Percentiles rank a stretch among this genome's conserved stretches.
Conservation (phyloP, 1,140 invertebrate genomes). For the Lamellibrachia luymesi region DNA sequence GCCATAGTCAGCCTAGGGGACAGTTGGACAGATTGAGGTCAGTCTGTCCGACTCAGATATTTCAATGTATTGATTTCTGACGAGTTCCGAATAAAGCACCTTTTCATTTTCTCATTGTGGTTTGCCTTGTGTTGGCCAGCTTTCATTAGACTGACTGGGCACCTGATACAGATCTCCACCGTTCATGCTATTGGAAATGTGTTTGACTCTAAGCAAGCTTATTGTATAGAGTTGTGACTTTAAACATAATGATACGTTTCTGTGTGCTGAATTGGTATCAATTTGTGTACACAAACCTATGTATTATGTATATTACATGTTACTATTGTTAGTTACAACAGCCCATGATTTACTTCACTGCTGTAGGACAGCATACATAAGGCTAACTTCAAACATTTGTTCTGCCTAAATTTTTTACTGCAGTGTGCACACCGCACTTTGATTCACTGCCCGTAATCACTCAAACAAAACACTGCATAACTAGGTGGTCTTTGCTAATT, state of each 20-base stretch:
- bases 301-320: too few species aligned
- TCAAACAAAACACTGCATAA: not conserved
- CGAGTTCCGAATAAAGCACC: not conserved
- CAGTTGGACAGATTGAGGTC: constrained; percentile 13
- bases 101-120: not conserved
- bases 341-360: too few species aligned
- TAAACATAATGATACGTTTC: too few species aligned
- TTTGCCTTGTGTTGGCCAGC: not conserved
- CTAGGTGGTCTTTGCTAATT: not conserved
- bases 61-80: not conserved
- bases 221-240: too few species aligned
- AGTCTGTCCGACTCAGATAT: constrained; percentile 6
- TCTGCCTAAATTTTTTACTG: not conserved
- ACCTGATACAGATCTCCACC: not conserved
- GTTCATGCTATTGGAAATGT: too few species aligned
- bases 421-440: not conserved
- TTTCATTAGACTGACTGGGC: not conserved
- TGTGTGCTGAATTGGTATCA: too few species aligned
- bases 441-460: not conserved
- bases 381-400: not conserved
- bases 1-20: not conserved
- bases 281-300: too few species aligned
- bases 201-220: too few species aligned
- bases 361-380: not conserved
- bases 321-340: too few species aligned